Evolutionary conservation across 2,888 invertebrate genomes (phyloP).

Genomic region (Conops quadrifasciatus): DNA sequence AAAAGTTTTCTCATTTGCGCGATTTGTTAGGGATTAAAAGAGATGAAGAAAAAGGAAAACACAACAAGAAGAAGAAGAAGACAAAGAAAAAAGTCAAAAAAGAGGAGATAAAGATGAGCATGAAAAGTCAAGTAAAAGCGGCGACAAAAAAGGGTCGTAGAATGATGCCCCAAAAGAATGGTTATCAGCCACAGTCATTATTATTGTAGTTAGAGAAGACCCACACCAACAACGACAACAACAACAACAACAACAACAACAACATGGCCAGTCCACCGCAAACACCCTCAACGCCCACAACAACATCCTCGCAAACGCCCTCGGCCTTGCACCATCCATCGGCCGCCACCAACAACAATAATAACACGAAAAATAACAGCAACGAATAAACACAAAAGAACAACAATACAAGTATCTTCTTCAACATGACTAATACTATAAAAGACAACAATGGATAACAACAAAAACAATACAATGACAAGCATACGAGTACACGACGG

Average conservation of each 20-base stretch:
- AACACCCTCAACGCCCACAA: too few relatives aligned
- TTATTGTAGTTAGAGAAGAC: not conserved
- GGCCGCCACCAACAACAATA: not conserved
- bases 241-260: slow-evolving; percentile 1
- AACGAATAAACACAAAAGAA: too few relatives aligned
- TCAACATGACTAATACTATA: too few relatives aligned
- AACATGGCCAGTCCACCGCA: not conserved
- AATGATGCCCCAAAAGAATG: not conserved
- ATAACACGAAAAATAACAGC: not conserved
- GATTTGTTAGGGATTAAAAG: slow-evolving; percentile 16
- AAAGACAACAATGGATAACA: not conserved
- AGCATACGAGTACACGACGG: too few relatives aligned
- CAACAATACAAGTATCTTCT: too few relatives aligned
- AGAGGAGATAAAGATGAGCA: not conserved
- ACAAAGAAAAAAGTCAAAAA: not conserved
- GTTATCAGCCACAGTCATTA: not conserved
- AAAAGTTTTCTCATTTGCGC: slow-evolving; percentile 9
- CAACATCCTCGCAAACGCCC: not conserved
- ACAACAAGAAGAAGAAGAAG: not conserved
- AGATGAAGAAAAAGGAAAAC: not conserved
- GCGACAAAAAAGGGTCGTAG: not conserved
- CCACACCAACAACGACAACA: not conserved
- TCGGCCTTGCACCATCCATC: not conserved
- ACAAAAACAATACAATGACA: not conserved
- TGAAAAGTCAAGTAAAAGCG: not conserved